Percentiles rank a stretch among this genome's conserved stretches.
Conservation (phyloP, 2,888 invertebrate genomes). For the Phaedon cochleariae region DNA sequence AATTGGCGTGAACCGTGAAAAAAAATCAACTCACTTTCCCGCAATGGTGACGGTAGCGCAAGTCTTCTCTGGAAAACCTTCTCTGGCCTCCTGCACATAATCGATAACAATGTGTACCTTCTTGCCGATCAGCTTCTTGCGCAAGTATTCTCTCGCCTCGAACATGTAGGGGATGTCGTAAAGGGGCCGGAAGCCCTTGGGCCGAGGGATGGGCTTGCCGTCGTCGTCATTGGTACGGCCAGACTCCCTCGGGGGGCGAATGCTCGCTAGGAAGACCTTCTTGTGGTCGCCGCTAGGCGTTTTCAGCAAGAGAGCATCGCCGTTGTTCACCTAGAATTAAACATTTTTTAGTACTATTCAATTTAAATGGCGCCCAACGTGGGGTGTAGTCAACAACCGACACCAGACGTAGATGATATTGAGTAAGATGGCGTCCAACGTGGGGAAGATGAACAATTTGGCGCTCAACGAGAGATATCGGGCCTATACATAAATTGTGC, state of each 20-base stretch:
- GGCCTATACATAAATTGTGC: too few species aligned
- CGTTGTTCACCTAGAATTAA: constrained; percentile 76
- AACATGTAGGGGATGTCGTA: constrained; percentile 99
- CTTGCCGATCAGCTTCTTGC: constrained; percentile 95
- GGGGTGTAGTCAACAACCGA: too few species aligned
- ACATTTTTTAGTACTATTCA: too few species aligned
- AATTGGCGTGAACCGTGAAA: too few species aligned
- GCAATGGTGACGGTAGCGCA: constrained; percentile 92
- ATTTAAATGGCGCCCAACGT: too few species aligned
- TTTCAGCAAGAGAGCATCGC: constrained; percentile 91
- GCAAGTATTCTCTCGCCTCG: constrained; percentile 95
- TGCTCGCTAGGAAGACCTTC: constrained; percentile 95
- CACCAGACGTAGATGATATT: too few species aligned
- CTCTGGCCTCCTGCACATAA: constrained; percentile 95
- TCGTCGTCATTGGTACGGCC: constrained; percentile 70
- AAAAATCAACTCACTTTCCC: constrained; percentile 67
- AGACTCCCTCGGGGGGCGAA: constrained; percentile 84
- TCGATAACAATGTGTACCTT: constrained; percentile 92
- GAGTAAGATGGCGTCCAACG: too few species aligned
- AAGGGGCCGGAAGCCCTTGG: constrained; percentile 85
- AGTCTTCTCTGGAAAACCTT: constrained; percentile 92
- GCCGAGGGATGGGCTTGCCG: constrained; percentile 71
- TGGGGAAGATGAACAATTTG: too few species aligned
- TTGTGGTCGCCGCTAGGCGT: constrained; percentile 78
- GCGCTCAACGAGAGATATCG: too few species aligned